Conservation (phyloP, 2,888 invertebrate species). For the Nemotelus pantherinus region DNA sequence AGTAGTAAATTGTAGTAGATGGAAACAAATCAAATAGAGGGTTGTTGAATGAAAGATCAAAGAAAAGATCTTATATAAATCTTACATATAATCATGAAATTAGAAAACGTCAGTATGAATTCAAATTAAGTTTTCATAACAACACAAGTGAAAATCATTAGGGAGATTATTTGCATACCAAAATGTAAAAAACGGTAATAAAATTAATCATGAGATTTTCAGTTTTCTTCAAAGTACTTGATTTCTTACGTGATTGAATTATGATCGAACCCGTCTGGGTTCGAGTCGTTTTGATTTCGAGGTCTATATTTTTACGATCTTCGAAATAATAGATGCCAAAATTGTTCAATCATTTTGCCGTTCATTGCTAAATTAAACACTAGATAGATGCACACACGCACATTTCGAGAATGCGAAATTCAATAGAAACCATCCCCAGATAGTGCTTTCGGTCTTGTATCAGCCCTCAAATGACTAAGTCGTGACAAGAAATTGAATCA, state of each 20-base stretch:
- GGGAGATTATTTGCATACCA: too few species aligned
- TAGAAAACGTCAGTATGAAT: conserved; percentile 20
- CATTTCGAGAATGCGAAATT: neutral
- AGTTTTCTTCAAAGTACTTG: neutral
- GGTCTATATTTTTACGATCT: neutral
- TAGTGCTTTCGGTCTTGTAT: conserved; percentile 65
- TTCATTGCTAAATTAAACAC: conserved; percentile 28
- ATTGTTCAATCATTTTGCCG: conserved; percentile 3
- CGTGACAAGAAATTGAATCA: conserved; percentile 52
- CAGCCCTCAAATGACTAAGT: conserved; percentile 63
- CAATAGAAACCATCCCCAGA: conserved; percentile 63
- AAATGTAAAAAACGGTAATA: neutral
- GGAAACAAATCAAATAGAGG: too few species aligned
- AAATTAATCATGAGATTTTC: conserved; percentile 1
- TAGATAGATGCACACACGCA: conserved; percentile 51
- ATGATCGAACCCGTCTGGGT: conserved; percentile 30
- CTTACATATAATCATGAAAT: neutral
- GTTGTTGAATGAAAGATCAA: too few species aligned
- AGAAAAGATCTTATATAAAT: too few species aligned
- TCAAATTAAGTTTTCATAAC: neutral
- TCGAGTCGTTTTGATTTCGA: conserved; percentile 7
- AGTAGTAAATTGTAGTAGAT: too few species aligned
- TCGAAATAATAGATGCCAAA: conserved; percentile 6
- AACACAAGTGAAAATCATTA: conserved; percentile 4
- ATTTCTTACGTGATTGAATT: conserved; percentile 32